Percentiles rank a stretch among this genome's conserved stretches.
phyloP scores from a whole-genome alignment of 2,797 vertebrate genomes.

The Platyrinchus mystaceus region DNA sequence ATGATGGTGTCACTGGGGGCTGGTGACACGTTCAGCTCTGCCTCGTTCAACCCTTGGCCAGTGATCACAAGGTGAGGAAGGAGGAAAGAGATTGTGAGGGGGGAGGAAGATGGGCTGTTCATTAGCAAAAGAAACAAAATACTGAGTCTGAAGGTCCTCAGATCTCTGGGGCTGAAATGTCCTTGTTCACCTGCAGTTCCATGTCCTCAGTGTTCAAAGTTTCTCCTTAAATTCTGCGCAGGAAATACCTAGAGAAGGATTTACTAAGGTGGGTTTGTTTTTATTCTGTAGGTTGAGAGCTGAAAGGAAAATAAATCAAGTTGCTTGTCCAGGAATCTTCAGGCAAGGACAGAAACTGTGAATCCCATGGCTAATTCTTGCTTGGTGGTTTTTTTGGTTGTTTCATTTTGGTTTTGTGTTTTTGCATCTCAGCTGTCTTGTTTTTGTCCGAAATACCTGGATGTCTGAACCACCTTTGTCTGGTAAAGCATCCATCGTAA shows the following conservation, averaged over 20 bases:
- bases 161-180: not conserved
- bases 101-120: not conserved
- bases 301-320: not conserved
- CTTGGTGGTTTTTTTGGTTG: not conserved
- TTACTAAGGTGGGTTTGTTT: not conserved
- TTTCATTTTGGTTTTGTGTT: not conserved
- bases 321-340: not conserved
- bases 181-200: not conserved
- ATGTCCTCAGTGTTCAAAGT: not conserved
- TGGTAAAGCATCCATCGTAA: not conserved
- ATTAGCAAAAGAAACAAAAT: not conserved
- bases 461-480: not conserved
- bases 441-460: not conserved
- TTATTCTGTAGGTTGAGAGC: not conserved
- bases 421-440: not conserved
- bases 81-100: rapidly evolving
- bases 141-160: not conserved
- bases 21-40: not conserved
- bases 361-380: not conserved
- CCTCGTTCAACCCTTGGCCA: not conserved
- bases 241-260: not conserved
- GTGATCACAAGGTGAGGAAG: rapidly evolving
- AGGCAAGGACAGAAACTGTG: not conserved
- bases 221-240: not conserved
- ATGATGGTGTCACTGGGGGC: rapidly evolving